Evolutionary conservation across 2,797 vertebrate species (phyloP).

Genomic region (Euphonia xanthogaster): DNA sequence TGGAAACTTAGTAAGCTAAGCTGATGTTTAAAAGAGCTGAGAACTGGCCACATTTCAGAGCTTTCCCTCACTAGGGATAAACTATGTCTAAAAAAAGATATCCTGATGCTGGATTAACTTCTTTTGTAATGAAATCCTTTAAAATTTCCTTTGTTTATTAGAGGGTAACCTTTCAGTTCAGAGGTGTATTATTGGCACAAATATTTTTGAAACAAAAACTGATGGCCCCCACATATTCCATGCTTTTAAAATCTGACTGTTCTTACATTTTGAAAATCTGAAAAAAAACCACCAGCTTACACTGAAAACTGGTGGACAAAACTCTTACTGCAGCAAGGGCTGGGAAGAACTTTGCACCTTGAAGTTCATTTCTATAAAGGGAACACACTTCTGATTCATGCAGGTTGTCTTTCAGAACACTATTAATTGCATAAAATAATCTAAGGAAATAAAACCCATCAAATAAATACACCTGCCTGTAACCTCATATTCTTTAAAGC

Average conservation of each 20-base stretch:
- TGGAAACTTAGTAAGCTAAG: neutral
- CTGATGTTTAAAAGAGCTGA: neutral
- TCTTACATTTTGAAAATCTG: neutral
- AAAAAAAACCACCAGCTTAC: neutral
- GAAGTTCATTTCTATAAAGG: neutral
- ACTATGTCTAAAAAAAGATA: neutral
- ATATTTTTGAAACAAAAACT: neutral
- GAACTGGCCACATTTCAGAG: neutral
- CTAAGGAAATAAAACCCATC: neutral
- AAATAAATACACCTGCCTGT: slow-evolving; percentile 2
- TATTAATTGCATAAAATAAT: neutral
- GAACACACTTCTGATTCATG: neutral
- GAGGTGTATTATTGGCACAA: neutral
- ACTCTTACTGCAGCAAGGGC: neutral
- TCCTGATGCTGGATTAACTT: neutral
- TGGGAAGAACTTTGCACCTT: neutral
- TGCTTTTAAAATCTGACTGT: neutral
- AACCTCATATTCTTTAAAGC: neutral
- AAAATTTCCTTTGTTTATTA: neutral
- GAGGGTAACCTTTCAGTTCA: neutral
- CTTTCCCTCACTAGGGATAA: neutral
- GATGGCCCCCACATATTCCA: neutral
- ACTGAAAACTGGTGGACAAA: neutral
- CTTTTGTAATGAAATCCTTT: neutral
- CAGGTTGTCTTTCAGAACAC: neutral